phyloP scores from a whole-genome alignment of 2,888 invertebrate genomes.

The Latheticus oryzae region DNA sequence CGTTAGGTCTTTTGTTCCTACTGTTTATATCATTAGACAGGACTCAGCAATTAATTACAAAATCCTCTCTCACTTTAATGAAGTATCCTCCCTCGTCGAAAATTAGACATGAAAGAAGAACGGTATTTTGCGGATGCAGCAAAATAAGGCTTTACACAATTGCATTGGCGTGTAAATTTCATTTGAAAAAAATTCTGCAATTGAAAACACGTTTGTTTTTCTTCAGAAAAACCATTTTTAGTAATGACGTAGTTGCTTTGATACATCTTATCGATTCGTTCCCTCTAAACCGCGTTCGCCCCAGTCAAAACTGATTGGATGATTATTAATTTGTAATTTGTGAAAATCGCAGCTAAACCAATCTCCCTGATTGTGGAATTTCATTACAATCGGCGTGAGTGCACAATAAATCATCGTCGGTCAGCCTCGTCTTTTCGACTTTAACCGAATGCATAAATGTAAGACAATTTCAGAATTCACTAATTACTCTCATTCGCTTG shows the following conservation, averaged over 20 bases:
- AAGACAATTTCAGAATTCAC: slow-evolving; percentile 45
- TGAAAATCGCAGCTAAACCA: slow-evolving; percentile 14
- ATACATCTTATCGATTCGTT: no score
- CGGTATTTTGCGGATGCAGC: slow-evolving; percentile 34
- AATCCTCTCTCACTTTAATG: slow-evolving; percentile 50
- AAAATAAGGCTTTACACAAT: slow-evolving; percentile 14
- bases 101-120: slow-evolving; percentile 39
- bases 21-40: slow-evolving; percentile 47
- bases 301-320: not conserved
- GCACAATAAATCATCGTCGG: slow-evolving; percentile 30
- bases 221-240: slow-evolving; percentile 1
- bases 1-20: slow-evolving; percentile 42
- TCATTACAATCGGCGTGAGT: slow-evolving; percentile 29
- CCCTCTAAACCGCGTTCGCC: no score
- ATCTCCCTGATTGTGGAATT: slow-evolving; percentile 23
- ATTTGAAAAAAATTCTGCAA: not conserved
- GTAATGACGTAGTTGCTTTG: slow-evolving; percentile 1
- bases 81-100: slow-evolving; percentile 44
- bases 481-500: slow-evolving; percentile 42
- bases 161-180: slow-evolving; percentile 9
- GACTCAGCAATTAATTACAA: slow-evolving; percentile 50
- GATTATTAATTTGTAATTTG: slow-evolving; percentile 17
- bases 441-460: slow-evolving; percentile 21
- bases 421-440: slow-evolving; percentile 7
- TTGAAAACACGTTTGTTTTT: not conserved